Conservation (phyloP, 1,140 invertebrate species). For the Papilio aristodemus region DNA sequence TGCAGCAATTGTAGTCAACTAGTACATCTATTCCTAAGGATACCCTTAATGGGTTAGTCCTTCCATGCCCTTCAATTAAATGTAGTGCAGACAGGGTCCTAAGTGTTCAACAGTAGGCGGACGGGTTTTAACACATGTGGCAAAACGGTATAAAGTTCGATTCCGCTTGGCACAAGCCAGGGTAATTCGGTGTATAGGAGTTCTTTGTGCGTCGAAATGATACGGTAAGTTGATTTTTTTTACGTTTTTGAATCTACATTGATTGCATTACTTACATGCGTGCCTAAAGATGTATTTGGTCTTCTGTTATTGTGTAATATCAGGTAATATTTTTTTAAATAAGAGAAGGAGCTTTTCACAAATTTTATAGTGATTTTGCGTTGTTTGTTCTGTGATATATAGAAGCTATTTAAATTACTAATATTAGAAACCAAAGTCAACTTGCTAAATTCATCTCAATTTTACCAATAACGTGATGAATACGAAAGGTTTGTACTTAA, state of each 20-base stretch:
- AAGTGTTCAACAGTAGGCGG: conserved; percentile 26
- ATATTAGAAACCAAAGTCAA: too few species aligned
- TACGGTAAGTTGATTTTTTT: conserved; percentile 61
- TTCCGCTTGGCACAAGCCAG: conserved; percentile 73
- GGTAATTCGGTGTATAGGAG: conserved; percentile 56
- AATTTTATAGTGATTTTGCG: too few species aligned
- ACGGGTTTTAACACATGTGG: conserved; percentile 69
- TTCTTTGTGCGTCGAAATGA: conserved; percentile 68
- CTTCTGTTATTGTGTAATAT: too few species aligned
- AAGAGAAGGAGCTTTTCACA: too few species aligned
- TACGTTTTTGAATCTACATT: conserved; percentile 12
- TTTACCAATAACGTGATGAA: too few species aligned
- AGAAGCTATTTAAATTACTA: too few species aligned
- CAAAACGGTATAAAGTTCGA: conserved; percentile 66
- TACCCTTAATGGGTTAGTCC: conserved; percentile 7
- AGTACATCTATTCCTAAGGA: background rate
- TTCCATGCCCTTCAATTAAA: conserved; percentile 34
- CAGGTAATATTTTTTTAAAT: too few species aligned
- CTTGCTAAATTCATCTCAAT: too few species aligned
- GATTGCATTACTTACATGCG: background rate
- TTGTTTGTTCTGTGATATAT: too few species aligned
- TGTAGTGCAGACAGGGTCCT: conserved; percentile 1
- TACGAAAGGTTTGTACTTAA: too few species aligned
- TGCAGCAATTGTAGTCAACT: conserved; percentile 8
- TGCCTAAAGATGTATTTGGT: background rate